Evolutionary conservation across 2,888 invertebrate species (phyloP), one percentile per base, ranked within the genome.

Genomic region (Sminthurides aquaticus): DNA sequence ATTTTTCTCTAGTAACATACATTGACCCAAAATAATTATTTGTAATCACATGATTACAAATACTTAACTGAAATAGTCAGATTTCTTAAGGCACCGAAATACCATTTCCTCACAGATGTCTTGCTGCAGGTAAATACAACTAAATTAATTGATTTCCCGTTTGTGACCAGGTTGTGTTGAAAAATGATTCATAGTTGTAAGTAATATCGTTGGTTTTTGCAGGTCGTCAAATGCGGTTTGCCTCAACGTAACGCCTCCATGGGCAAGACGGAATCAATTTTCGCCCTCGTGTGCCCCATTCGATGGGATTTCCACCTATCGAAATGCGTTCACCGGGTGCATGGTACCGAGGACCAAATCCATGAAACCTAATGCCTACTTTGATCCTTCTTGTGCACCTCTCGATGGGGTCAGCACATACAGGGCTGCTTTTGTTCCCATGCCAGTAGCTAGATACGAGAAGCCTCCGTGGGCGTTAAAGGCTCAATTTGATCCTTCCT

Each of bases 331-430:
- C 49, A 54, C 49, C n/a, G 67, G 68, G 5, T 64, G 64, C n/a
- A 62, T 34, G 15, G 66, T 64, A 2, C 60, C 57, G 0, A 68
- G 63, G n/a, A 66, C 66, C 0, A 49, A 48, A 29, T 65, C 57
- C 27, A 54, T 63, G 27, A 70, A 68, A 49, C 73, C 69, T n/a
- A 22, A 18, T 0, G 57, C 3, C 24, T 63, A 28, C 11, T 62
- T 66, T 34, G 68, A 68, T 28, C 63, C 67, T 15, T 62, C 68
- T 5, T 61, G 63, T 18, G 69, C 66, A 22, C 60, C 57, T 15
- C 64, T 73, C 56, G 67, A 66, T 29, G 70, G 61, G 22, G 18
- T 65, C 18, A 65, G 66, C 25, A 52, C 66, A 2, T 71, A 71
- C 64, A 56, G 57, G 54, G 54, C 60, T 18, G 49, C 60, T 1